Conservation (phyloP, 2,797 vertebrate species). For the Pogonophryne albipinna region DNA sequence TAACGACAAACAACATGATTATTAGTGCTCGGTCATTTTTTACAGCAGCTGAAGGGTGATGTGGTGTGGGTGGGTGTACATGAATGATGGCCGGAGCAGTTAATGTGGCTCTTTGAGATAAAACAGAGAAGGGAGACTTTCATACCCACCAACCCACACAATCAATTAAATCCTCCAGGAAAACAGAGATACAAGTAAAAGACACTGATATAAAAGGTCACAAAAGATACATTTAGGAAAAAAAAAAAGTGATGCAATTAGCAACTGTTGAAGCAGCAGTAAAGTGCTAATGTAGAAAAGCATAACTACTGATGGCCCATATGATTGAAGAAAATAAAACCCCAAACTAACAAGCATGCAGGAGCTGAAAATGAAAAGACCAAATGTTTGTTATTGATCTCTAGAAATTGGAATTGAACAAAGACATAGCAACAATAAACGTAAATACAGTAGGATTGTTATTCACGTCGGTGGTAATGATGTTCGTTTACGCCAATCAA, state of each 20-base stretch:
- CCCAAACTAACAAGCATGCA: neutral
- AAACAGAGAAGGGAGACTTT: constrained; percentile 31
- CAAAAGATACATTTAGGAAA: neutral
- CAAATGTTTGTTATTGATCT: constrained; percentile 24
- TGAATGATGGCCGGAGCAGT: constrained; percentile 41
- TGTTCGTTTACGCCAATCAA: too few species aligned
- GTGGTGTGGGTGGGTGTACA: constrained; percentile 26
- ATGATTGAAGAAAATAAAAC: neutral
- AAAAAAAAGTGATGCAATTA: neutral
- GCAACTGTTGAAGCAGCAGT: neutral
- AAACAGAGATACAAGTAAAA: neutral
- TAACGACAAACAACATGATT: constrained; percentile 34
- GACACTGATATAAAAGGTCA: constrained; percentile 14
- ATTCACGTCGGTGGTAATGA: too few species aligned
- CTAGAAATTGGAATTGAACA: constrained; percentile 1
- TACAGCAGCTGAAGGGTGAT: constrained; percentile 9
- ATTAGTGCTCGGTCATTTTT: constrained; percentile 29
- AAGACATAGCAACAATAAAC: neutral
- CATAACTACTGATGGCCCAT: neutral
- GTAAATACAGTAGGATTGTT: too few species aligned
- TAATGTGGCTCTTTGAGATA: constrained; percentile 41
- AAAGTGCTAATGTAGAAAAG: neutral
- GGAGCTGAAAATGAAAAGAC: neutral
- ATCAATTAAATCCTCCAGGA: constrained; percentile 8
- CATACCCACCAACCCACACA: constrained; percentile 41